Conservation (phyloP, 1,140 invertebrate genomes). For the Drosophila malerkotliana region DNA sequence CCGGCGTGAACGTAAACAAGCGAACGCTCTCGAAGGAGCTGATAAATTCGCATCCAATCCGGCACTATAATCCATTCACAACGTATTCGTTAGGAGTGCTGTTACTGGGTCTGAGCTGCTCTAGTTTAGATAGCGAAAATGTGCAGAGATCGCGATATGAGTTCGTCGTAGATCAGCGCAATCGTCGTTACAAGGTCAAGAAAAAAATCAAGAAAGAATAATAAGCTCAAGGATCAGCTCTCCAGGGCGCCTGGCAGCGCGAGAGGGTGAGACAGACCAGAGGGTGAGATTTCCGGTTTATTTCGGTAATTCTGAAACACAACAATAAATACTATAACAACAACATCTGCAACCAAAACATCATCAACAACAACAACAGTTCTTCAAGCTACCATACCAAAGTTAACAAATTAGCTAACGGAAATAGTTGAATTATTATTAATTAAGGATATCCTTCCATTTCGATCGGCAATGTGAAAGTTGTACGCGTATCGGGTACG, state of each 20-base stretch:
- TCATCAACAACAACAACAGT: background rate
- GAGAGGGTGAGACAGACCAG: constrained; percentile 9
- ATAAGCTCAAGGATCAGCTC: constrained; percentile 19
- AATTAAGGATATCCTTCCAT: constrained; percentile 16
- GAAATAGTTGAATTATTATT: constrained; percentile 33
- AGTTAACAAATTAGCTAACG: constrained; percentile 73
- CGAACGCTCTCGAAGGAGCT: constrained; percentile 22
- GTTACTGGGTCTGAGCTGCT: constrained; percentile 75
- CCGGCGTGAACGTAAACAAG: constrained; percentile 12
- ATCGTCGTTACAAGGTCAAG: constrained; percentile 83
- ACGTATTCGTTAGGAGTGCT: constrained; percentile 83
- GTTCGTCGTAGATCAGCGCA: constrained; percentile 83
- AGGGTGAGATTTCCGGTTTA: constrained; percentile 11
- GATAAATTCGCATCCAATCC: constrained; percentile 61
- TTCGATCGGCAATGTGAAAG: constrained; percentile 64
- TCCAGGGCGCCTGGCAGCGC: constrained; percentile 18
- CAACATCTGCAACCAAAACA: constrained; percentile 18
- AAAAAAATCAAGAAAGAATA: constrained; percentile 81
- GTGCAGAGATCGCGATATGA: constrained; percentile 85
- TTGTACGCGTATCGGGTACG: constrained; percentile 11
- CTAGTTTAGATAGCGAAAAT: constrained; percentile 83
- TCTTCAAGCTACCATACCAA: constrained; percentile 64
- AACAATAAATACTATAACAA: constrained; percentile 11
- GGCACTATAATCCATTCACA: constrained; percentile 80
- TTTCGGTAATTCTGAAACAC: constrained; percentile 31